These are phyloP conservation scores for Lithobates sylvaticus DNA, from an alignment of 2,797 vertebrate species.

Conservation along the genomic window DNA sequence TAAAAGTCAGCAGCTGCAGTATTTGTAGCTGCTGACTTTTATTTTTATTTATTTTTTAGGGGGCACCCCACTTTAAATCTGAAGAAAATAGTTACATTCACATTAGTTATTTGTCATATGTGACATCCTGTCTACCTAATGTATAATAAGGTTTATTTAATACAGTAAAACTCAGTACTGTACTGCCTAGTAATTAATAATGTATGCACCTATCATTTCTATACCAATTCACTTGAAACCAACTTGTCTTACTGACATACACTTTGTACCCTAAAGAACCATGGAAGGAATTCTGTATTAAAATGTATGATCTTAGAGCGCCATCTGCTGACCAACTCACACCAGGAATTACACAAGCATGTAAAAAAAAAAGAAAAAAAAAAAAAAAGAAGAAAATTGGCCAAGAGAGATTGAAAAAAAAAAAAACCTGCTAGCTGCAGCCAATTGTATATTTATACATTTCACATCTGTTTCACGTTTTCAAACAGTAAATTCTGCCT, in stretches of 20 bases:
- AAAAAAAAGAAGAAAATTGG: no score
- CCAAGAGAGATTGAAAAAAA: neutral
- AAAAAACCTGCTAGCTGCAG: conserved; percentile 4
- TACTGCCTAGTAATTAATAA: conserved; percentile 1
- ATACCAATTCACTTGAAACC: neutral
- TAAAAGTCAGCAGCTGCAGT: no score
- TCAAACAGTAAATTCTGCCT: conserved; percentile 11
- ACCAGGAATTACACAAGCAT: neutral
- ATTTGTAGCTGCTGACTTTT: no score
- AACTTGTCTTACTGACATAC: neutral
- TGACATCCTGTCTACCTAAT: neutral
- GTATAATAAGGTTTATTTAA: neutral
- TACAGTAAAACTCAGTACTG: neutral
- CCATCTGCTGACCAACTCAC: conserved; percentile 43
- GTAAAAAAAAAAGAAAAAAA: neutral
- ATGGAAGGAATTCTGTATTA: neutral
- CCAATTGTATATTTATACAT: conserved; percentile 24
- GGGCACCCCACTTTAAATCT: no score
- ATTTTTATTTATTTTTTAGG: no score
- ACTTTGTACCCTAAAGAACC: neutral
- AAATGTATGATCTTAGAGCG: conserved; percentile 41
- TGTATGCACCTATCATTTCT: neutral
- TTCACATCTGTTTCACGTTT: conserved; percentile 39
- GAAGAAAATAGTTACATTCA: no score
- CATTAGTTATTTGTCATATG: neutral